Conservation (phyloP, 2,797 vertebrate genomes). For the Takifugu ocellatus region DNA sequence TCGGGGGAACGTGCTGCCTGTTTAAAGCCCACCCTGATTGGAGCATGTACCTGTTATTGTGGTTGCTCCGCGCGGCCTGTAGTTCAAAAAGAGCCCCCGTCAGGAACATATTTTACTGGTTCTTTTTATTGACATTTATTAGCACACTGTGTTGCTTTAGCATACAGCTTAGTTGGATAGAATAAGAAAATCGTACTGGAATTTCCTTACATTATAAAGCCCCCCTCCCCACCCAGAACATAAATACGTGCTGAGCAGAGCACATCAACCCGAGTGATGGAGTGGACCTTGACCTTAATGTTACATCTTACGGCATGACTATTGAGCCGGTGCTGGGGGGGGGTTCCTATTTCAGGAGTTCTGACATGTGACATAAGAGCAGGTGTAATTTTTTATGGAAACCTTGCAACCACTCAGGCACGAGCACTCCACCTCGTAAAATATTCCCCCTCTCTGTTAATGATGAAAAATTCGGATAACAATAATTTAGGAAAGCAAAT, state of each 20-base stretch:
- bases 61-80: constrained; percentile 51
- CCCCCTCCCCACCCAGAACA: constrained; percentile 4
- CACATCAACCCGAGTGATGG: constrained; percentile 32
- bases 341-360: constrained; percentile 49
- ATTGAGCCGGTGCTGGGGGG: constrained; percentile 35
- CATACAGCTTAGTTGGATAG: not conserved
- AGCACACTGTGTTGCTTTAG: not conserved
- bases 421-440: constrained; percentile 36
- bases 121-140: constrained; percentile 24
- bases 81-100: constrained; percentile 35
- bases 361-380: constrained; percentile 62
- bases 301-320: constrained; percentile 67
- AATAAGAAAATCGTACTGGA: not conserved
- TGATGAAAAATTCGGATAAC: constrained; percentile 36
- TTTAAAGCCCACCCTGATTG: constrained; percentile 70
- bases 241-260: constrained; percentile 23
- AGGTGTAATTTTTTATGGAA: constrained; percentile 73
- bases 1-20: constrained; percentile 72
- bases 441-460: constrained; percentile 15
- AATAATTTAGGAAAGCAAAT: constrained; percentile 6
- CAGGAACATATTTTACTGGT: constrained; percentile 11
- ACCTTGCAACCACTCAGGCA: constrained; percentile 59
- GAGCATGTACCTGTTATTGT: constrained; percentile 49
- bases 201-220: not conserved
- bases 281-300: constrained; percentile 74